Conservation (phyloP, 2,888 invertebrate genomes). For the Noctua pronuba region DNA sequence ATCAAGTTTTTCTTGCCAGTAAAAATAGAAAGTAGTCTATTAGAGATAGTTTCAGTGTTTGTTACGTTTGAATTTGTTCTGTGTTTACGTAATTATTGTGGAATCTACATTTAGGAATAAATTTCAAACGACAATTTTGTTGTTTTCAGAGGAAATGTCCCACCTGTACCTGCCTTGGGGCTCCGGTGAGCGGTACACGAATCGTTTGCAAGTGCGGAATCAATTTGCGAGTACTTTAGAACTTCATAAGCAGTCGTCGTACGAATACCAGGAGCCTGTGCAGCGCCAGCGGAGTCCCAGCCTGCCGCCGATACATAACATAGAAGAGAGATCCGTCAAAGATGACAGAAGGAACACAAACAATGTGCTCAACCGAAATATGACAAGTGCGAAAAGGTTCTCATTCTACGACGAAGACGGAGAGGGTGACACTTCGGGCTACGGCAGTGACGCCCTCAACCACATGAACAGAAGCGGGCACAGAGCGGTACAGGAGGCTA, state of each 20-base stretch:
- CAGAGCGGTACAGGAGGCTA: slow-evolving; percentile 72
- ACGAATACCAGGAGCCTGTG: slow-evolving; percentile 85
- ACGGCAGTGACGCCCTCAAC: slow-evolving; percentile 94
- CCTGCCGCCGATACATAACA: slow-evolving; percentile 91
- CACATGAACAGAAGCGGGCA: slow-evolving; percentile 84
- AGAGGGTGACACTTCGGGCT: slow-evolving; percentile 95
- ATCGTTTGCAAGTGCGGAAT: slow-evolving; percentile 84
- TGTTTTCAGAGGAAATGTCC: slow-evolving; percentile 94
- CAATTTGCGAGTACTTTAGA: slow-evolving; percentile 88
- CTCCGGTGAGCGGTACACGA: slow-evolving; percentile 87
- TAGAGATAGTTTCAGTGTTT: slow-evolving; percentile 40
- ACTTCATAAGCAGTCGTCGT: slow-evolving; percentile 84
- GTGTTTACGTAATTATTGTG: slow-evolving; percentile 46
- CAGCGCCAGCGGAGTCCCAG: slow-evolving; percentile 92
- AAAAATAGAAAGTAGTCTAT: slow-evolving; percentile 62
- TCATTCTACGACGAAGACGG: slow-evolving; percentile 89
- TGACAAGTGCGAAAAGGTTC: slow-evolving; percentile 86
- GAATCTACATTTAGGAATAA: slow-evolving; percentile 17
- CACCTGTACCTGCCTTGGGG: slow-evolving; percentile 95
- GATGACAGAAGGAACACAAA: slow-evolving; percentile 77
- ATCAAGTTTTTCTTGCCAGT: slow-evolving; percentile 60
- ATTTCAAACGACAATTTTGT: slow-evolving; percentile 53
- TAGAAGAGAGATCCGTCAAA: slow-evolving; percentile 78
- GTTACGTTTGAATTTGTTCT: slow-evolving; percentile 32
- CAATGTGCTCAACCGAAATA: slow-evolving; percentile 81